Percentiles rank a stretch among this genome's conserved stretches.
phyloP scores from a whole-genome alignment of 2,888 invertebrate genomes.

The Mantis religiosa region DNA sequence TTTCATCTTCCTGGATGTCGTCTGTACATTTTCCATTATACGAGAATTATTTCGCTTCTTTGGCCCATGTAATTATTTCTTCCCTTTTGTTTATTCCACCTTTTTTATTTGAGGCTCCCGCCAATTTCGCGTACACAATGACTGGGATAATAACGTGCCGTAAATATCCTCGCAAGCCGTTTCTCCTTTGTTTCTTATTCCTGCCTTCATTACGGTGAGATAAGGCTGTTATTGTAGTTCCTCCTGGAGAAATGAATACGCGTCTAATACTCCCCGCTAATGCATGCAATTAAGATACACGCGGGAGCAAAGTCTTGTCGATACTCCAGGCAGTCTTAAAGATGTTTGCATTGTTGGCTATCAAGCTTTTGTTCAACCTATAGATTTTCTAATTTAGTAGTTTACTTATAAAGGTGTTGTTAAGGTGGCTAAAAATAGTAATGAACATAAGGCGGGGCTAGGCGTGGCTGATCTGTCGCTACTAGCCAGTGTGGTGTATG shows the following conservation, averaged over 20 bases:
- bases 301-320: no score
- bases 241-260: not conserved
- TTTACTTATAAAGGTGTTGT: no score
- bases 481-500: no score
- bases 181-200: not conserved
- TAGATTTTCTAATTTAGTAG: no score
- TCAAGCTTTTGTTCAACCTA: no score
- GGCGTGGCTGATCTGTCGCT: no score
- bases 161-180: not conserved
- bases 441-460: no score
- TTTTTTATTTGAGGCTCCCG: not conserved
- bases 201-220: not conserved
- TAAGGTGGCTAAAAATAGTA: no score
- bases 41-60: not conserved
- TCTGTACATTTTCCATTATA: not conserved
- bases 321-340: no score
- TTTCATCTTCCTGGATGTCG: not conserved
- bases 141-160: not conserved
- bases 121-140: not conserved
- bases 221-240: not conserved
- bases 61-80: not conserved
- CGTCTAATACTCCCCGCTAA: not conserved
- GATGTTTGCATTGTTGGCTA: no score
- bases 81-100: not conserved
- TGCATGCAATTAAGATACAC: no score